Evolutionary conservation across 2,797 vertebrate species (phyloP).

Genomic region (Buceros bicornis): DNA sequence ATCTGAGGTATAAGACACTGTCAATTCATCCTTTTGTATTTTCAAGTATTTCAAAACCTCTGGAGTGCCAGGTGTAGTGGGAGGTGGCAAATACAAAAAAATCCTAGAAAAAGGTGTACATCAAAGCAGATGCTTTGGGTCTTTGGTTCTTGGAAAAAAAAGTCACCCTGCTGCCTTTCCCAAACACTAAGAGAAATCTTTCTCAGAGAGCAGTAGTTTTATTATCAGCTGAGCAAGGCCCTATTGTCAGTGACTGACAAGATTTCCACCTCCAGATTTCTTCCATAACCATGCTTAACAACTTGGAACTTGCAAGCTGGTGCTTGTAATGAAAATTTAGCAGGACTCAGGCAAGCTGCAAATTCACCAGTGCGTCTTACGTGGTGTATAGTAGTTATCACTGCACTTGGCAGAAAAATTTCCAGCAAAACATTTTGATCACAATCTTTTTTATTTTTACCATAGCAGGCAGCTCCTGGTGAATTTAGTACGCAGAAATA

Average conservation of each 20-base stretch:
- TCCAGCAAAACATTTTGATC: not conserved
- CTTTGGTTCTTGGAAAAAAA: slow-evolving; percentile 55
- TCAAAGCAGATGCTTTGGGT: slow-evolving; percentile 15
- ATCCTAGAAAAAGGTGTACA: not conserved
- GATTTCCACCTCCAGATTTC: slow-evolving; percentile 54
- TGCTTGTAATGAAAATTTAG: slow-evolving; percentile 31
- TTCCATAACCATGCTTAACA: slow-evolving; percentile 40
- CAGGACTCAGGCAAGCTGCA: slow-evolving; percentile 11
- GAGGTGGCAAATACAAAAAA: not conserved
- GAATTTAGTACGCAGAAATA: not conserved
- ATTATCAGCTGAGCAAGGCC: slow-evolving; percentile 49
- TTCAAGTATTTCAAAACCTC: slow-evolving; percentile 49
- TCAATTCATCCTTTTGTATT: slow-evolving; percentile 11
- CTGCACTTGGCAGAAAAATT: not conserved
- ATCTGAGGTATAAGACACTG: not conserved
- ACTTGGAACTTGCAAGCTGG: slow-evolving; percentile 5
- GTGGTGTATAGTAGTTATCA: not conserved
- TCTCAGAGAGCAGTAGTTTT: slow-evolving; percentile 40
- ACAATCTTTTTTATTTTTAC: not conserved
- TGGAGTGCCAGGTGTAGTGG: slow-evolving; percentile 1
- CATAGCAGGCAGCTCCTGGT: not conserved
- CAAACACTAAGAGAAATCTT: slow-evolving; percentile 56
- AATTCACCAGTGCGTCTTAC: slow-evolving; percentile 7
- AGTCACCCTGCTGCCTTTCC: slow-evolving; percentile 23
- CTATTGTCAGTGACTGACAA: slow-evolving; percentile 56